Evolutionary conservation across 2,113 vertebrate genomes (phyloP).

Genomic region (Percopsis transmontana): DNA sequence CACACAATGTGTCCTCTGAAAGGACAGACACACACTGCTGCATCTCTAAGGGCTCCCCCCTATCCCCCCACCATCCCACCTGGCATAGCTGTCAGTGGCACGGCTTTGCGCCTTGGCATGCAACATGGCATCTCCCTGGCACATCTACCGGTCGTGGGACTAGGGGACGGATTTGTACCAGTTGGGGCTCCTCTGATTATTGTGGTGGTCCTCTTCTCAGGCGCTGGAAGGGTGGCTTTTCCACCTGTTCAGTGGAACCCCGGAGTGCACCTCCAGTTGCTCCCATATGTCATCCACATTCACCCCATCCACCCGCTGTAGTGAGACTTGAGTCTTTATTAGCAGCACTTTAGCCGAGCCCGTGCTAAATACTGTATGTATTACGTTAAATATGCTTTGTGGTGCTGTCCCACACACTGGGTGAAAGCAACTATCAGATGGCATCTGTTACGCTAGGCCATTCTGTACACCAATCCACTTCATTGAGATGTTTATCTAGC

Average conservation of each 20-base stretch:
- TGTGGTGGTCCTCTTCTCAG: conserved; percentile 50
- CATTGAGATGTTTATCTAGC: not conserved
- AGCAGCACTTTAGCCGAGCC: conserved; percentile 11
- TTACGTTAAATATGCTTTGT: no score
- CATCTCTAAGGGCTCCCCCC: conserved; percentile 24
- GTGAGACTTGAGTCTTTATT: conserved; percentile 35
- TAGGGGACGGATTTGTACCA: conserved; percentile 50
- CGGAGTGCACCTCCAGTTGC: conserved; percentile 48
- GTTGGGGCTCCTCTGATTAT: conserved; percentile 68
- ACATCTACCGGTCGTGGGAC: conserved; percentile 40
- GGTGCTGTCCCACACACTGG: not conserved
- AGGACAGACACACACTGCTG: conserved; percentile 42
- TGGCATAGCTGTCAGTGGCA: conserved; percentile 61
- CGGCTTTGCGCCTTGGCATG: conserved; percentile 66
- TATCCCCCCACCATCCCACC: conserved; percentile 37
- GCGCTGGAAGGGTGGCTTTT: conserved; percentile 53
- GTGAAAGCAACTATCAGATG: not conserved
- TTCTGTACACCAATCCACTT: not conserved
- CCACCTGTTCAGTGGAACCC: conserved; percentile 72
- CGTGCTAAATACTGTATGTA: not conserved
- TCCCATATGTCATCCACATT: conserved; percentile 70
- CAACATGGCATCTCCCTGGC: conserved; percentile 58
- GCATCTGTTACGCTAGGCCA: not conserved
- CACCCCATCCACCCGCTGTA: conserved; percentile 1
- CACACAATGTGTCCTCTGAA: conserved; percentile 35